These are phyloP conservation scores for Drosophila kohkoa DNA, from an alignment of 1,140 invertebrate species.

Conservation along the genomic window DNA sequence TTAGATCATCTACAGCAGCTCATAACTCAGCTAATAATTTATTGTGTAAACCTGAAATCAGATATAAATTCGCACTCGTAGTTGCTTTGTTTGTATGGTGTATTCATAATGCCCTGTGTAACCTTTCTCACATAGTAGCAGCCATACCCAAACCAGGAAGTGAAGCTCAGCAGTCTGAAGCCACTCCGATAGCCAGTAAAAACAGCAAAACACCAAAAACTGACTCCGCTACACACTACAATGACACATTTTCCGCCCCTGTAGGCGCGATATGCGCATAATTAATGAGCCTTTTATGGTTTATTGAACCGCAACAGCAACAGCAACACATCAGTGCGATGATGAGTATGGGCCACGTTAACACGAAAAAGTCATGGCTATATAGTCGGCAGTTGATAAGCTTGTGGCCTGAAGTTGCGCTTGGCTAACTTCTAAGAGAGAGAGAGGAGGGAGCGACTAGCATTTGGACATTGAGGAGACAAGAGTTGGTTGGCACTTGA, in stretches of 20 bases:
- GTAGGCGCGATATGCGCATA: conserved; percentile 84
- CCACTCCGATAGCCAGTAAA: conserved; percentile 26
- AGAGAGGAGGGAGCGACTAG: background rate
- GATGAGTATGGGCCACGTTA: conserved; percentile 18
- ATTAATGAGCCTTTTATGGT: conserved; percentile 85
- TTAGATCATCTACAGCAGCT: background rate
- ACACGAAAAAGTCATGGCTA: conserved; percentile 65
- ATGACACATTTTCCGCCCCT: conserved; percentile 81
- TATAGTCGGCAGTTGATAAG: conserved; percentile 68
- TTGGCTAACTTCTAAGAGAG: conserved; percentile 64
- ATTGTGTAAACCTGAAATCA: background rate
- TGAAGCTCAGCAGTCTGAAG: conserved; percentile 25
- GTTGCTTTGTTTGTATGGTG: background rate
- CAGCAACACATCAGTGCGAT: conserved; percentile 1
- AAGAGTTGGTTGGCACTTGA: conserved; percentile 58
- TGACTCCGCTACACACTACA: conserved; percentile 47
- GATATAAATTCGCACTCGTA: background rate
- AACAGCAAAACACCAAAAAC: conserved; percentile 14
- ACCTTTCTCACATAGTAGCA: background rate
- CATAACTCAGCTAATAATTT: background rate
- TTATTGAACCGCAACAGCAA: conserved; percentile 78
- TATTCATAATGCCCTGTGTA: background rate
- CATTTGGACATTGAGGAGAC: conserved; percentile 9
- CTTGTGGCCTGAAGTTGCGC: conserved; percentile 62
- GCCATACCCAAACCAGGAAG: conserved; percentile 32